Evolutionary conservation across 1,140 invertebrate species (phyloP).

Genomic region (Cryptotermes secundus): DNA sequence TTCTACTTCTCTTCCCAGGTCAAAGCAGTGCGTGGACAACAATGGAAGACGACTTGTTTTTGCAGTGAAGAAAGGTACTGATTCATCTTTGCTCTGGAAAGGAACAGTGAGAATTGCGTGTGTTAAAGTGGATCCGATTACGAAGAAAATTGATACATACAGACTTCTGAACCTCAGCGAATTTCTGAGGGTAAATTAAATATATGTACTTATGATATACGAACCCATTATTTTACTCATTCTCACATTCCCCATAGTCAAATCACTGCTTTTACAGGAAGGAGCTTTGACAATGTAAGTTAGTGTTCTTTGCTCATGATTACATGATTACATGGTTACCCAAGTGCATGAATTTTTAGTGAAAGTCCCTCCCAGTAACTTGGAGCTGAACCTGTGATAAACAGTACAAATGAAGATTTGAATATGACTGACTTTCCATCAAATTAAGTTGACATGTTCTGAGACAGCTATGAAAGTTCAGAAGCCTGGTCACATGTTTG

Average conservation of each 20-base stretch:
- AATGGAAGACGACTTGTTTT: conserved; percentile 65
- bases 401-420: no score
- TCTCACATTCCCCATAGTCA: not conserved
- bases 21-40: conserved; percentile 57
- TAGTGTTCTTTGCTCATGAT: no score
- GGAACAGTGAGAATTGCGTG: conserved; percentile 65
- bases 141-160: conserved; percentile 54
- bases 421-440: no score
- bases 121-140: conserved; percentile 57
- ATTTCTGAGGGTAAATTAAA: conserved; percentile 52
- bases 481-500: no score
- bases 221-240: not conserved
- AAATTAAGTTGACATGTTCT: no score
- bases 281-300: no score
- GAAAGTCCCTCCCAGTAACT: no score
- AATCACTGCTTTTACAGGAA: not conserved
- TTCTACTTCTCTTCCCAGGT: conserved; percentile 46
- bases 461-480: no score
- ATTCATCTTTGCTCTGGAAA: conserved; percentile 66
- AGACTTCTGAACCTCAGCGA: conserved; percentile 60
- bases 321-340: no score
- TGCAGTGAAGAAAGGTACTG: conserved; percentile 62
- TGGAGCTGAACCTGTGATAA: no score
- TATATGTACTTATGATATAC: not conserved
- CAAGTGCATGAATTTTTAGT: no score